Percentiles rank a stretch among this genome's conserved stretches.
Evolutionary conservation across 2,888 invertebrate genomes (phyloP).

Genomic region (Adela reaumurella): DNA sequence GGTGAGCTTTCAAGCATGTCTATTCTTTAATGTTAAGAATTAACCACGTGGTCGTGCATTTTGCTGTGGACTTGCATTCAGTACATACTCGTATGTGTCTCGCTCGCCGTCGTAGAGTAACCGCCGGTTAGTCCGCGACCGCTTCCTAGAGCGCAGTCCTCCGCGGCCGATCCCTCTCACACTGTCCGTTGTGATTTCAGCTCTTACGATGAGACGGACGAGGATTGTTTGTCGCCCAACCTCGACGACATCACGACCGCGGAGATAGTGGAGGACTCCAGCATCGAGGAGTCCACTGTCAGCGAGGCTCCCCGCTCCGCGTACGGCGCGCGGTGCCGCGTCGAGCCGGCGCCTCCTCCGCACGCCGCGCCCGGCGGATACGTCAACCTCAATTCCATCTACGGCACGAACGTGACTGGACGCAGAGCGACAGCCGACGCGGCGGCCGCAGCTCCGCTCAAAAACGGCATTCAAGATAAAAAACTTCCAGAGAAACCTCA

Average conservation of each 20-base stretch:
- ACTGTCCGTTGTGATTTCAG: constrained; percentile 51
- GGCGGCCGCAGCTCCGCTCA: constrained; percentile 15
- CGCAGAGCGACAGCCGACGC: constrained; percentile 20
- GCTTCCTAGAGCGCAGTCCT: too few species aligned
- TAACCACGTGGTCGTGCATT: constrained; percentile 1
- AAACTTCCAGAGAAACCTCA: constrained; percentile 39
- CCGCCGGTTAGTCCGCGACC: too few species aligned
- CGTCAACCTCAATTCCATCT: constrained; percentile 46
- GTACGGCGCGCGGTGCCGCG: constrained; percentile 15
- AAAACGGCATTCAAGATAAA: constrained; percentile 30
- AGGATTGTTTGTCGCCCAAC: constrained; percentile 66
- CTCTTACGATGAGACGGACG: constrained; percentile 68
- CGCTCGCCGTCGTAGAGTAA: too few species aligned
- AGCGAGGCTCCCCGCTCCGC: constrained; percentile 27
- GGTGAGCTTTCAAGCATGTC: too few species aligned
- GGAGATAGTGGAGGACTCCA: constrained; percentile 43
- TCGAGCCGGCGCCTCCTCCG: too few species aligned
- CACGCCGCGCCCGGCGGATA: constrained; percentile 29
- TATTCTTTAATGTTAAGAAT: too few species aligned
- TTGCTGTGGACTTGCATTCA: constrained; percentile 41
- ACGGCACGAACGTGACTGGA: constrained; percentile 24
- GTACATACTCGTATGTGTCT: constrained; percentile 35
- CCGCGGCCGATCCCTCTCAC: too few species aligned
- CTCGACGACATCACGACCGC: constrained; percentile 58
- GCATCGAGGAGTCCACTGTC: constrained; percentile 40